Evolutionary conservation across 1,140 invertebrate genomes (phyloP).

Genomic region (Sycophila sp.): DNA sequence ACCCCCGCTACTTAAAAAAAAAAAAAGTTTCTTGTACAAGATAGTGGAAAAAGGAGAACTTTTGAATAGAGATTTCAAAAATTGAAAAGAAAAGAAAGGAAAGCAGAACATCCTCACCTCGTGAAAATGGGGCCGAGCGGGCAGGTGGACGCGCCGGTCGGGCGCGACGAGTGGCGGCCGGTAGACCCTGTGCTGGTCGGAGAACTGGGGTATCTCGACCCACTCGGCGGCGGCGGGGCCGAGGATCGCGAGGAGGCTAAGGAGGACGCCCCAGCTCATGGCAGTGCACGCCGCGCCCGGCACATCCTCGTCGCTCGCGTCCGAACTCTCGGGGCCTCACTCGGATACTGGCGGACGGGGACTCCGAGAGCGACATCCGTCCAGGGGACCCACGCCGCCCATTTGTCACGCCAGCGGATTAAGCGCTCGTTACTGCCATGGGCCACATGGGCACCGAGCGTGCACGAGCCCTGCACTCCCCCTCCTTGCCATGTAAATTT

Average conservation of each 20-base stretch:
- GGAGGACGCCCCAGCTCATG: not conserved
- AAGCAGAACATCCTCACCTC: too few relatives aligned
- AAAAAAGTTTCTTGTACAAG: too few relatives aligned
- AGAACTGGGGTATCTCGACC: constrained; percentile 61
- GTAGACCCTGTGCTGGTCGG: constrained; percentile 55
- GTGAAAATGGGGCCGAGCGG: too few relatives aligned
- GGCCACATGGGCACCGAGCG: not conserved
- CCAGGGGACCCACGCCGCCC: not conserved
- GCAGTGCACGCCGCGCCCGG: not conserved
- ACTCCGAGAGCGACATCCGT: too few relatives aligned
- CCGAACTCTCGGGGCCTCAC: not conserved
- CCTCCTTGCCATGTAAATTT: too few relatives aligned
- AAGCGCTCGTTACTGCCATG: not conserved
- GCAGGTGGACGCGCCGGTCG: not conserved
- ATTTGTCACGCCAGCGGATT: constrained; percentile 25
- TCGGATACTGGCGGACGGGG: not conserved
- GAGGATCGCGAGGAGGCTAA: not conserved
- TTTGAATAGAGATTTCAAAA: too few relatives aligned
- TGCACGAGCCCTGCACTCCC: not conserved
- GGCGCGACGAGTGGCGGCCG: constrained; percentile 30
- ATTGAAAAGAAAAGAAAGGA: too few relatives aligned
- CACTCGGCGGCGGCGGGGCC: constrained; percentile 45
- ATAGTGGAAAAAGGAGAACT: too few relatives aligned
- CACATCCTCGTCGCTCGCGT: not conserved
- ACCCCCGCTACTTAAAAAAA: too few relatives aligned